A percentile compares a stretch with the other conserved stretches of the same genome.
Conservation (phyloP, 2,888 invertebrate genomes). For the Mesorhabditis spiculigera region DNA sequence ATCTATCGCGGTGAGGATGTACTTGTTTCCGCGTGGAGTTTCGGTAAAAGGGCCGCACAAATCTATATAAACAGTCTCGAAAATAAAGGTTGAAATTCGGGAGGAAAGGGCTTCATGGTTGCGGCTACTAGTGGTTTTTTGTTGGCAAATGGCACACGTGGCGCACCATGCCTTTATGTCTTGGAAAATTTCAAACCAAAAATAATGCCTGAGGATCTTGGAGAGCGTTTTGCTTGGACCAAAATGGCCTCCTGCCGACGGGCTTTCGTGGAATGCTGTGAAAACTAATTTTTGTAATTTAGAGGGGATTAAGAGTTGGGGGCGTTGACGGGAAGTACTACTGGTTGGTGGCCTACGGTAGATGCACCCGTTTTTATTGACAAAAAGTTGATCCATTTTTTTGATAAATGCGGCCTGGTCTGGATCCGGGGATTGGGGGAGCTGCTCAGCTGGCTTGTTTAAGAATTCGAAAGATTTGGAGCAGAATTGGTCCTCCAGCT, state of each 20-base stretch:
- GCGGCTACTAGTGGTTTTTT: slow-evolving; percentile 8
- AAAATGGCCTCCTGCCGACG: slow-evolving; percentile 27
- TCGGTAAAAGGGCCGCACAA: slow-evolving; percentile 17
- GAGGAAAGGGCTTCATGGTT: slow-evolving; percentile 17
- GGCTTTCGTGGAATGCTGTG: slow-evolving; percentile 19
- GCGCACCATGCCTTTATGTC: slow-evolving; percentile 12
- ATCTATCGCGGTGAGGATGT: slow-evolving; percentile 14
- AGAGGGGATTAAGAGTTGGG: slow-evolving; percentile 14
- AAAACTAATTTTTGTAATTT: slow-evolving; percentile 13
- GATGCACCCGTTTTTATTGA: no score
- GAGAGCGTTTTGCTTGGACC: slow-evolving; percentile 15
- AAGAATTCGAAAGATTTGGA: no score
- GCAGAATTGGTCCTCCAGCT: no score
- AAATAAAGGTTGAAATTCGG: slow-evolving; percentile 8
- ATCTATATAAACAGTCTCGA: slow-evolving; percentile 20
- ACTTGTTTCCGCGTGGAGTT: slow-evolving; percentile 16
- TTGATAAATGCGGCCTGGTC: no score
- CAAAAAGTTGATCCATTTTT: no score
- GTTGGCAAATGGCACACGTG: slow-evolving; percentile 24
- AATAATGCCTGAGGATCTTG: slow-evolving; percentile 20
- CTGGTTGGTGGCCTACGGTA: no score
- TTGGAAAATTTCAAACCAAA: slow-evolving; percentile 19
- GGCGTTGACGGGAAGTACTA: no score
- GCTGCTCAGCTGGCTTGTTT: no score
- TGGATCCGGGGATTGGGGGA: no score